These are phyloP conservation scores for Hemiscyllium ocellatum DNA, from an alignment of 2,113 vertebrate genomes.

Conservation along the genomic window DNA sequence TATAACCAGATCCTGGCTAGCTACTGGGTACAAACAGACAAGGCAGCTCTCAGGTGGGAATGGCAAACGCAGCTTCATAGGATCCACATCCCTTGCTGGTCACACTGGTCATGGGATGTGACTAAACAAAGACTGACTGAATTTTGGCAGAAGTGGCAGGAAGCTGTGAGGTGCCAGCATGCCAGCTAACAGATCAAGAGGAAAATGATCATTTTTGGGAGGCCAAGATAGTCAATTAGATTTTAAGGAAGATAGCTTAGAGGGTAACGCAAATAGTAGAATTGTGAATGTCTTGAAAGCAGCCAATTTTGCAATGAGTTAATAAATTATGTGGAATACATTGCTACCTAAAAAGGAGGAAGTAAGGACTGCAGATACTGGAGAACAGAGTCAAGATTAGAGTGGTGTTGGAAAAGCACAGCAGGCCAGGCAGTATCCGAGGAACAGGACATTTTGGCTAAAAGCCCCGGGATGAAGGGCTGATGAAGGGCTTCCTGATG, in stretches of 20 bases:
- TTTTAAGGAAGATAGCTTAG: background rate
- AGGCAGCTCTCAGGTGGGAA: background rate
- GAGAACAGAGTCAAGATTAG: too few species aligned
- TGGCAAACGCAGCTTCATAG: too few species aligned
- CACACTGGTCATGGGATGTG: background rate
- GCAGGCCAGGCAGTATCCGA: too few species aligned
- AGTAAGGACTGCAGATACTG: too few species aligned
- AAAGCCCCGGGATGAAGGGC: too few species aligned
- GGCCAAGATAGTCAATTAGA: background rate
- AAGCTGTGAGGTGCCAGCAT: too few species aligned
- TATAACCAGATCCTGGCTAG: background rate
- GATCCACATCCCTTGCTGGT: background rate
- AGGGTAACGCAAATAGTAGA: background rate
- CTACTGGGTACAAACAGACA: background rate
- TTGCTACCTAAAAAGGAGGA: background rate
- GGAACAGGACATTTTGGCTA: too few species aligned
- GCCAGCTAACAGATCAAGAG: background rate
- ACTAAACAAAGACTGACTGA: background rate
- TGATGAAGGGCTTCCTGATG: too few species aligned
- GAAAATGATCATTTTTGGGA: background rate
- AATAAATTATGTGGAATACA: background rate
- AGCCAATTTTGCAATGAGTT: background rate
- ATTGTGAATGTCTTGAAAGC: background rate
- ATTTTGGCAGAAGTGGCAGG: background rate
- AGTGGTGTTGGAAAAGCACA: too few species aligned